phyloP scores from a whole-genome alignment of 2,888 invertebrate genomes.

The Xiphydria camelus region DNA sequence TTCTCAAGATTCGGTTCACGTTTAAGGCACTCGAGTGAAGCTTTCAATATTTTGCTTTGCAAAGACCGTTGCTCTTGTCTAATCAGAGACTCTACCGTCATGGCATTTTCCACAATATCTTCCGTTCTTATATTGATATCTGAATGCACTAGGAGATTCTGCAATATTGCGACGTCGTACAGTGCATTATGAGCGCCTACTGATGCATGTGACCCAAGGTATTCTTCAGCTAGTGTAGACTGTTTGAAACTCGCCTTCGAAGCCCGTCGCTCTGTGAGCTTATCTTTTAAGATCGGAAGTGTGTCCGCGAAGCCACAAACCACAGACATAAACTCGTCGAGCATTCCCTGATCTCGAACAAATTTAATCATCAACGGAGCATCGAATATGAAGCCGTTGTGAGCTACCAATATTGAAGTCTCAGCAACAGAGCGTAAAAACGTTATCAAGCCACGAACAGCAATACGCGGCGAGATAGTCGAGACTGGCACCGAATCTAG shows the following conservation, averaged over 20 bases:
- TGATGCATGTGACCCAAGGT: neutral
- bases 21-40: no score
- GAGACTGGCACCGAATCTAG: slow-evolving; percentile 4
- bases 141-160: slow-evolving; percentile 8
- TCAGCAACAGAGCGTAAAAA: slow-evolving; percentile 4
- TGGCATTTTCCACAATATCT: slow-evolving; percentile 8
- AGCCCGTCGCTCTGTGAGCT: slow-evolving; percentile 5
- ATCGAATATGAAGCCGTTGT: slow-evolving; percentile 15
- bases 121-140: slow-evolving; percentile 5
- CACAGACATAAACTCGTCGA: slow-evolving; percentile 1
- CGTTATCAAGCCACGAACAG: slow-evolving; percentile 5
- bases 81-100: neutral
- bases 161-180: slow-evolving; percentile 7
- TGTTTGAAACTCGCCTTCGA: slow-evolving; percentile 10
- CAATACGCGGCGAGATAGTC: slow-evolving; percentile 2
- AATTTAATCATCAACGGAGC: slow-evolving; percentile 5
- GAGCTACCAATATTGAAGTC: slow-evolving; percentile 10
- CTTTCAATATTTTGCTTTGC: slow-evolving; percentile 3
- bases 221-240: slow-evolving; percentile 11
- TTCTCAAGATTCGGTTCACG: neutral
- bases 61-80: slow-evolving; percentile 3
- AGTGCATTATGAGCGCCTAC: slow-evolving; percentile 11
- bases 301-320: slow-evolving; percentile 12
- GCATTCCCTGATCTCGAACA: neutral
- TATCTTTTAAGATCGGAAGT: slow-evolving; percentile 8